phyloP scores from a whole-genome alignment of 23 tunicate species.

The Botrylloides violaceus region DNA sequence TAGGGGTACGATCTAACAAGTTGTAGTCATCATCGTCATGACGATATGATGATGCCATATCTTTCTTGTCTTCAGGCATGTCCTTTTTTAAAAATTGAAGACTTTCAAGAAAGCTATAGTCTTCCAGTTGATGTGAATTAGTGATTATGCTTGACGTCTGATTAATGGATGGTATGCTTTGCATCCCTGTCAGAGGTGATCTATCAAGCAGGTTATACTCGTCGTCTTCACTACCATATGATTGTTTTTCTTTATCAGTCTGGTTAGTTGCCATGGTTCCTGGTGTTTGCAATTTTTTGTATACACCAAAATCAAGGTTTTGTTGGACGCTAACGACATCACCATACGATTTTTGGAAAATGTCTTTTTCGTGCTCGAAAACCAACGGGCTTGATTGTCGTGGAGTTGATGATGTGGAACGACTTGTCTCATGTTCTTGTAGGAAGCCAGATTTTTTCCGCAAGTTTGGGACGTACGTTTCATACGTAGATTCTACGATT shows the following conservation, averaged over 20 bases:
- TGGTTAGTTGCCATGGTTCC: neutral
- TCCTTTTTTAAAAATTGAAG: neutral
- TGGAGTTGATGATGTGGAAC: no score
- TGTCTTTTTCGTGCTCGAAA: no score
- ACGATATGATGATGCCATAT: neutral
- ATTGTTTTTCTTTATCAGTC: neutral
- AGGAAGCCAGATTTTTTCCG: neutral
- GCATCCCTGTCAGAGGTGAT: neutral
- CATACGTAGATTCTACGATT: neutral
- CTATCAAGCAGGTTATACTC: neutral
- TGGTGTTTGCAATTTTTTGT: neutral
- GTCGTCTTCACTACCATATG: neutral
- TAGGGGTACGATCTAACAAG: neutral
- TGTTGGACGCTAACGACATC: no score
- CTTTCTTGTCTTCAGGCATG: neutral
- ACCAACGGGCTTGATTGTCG: no score
- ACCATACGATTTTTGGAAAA: no score
- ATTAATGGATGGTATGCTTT: neutral
- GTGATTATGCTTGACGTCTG: neutral
- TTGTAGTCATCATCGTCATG: neutral
- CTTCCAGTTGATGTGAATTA: no score
- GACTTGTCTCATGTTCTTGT: no score
- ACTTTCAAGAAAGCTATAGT: neutral
- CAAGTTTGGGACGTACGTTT: neutral
- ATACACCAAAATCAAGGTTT: neutral